Percentiles rank a stretch among this genome's conserved stretches.
Evolutionary conservation across 2,113 vertebrate genomes (phyloP).

Genomic region (Ramphastos sulfuratus): DNA sequence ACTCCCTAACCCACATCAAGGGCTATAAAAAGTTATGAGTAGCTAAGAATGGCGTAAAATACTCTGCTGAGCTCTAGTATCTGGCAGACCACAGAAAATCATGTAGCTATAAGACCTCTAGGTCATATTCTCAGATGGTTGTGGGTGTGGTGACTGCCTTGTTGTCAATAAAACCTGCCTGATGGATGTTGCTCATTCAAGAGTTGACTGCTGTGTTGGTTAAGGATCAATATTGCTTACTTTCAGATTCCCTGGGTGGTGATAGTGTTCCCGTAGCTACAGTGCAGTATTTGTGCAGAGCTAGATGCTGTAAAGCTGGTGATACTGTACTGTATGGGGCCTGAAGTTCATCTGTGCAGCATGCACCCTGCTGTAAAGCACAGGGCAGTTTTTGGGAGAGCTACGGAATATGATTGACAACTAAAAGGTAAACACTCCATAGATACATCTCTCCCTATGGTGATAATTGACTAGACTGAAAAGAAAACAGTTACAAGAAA

Average conservation of each 20-base stretch:
- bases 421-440: not conserved
- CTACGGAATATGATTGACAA: not conserved
- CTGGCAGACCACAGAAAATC: not conserved
- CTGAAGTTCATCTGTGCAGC: not conserved
- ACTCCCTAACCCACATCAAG: no score
- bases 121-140: not conserved
- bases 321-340: not conserved
- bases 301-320: not conserved
- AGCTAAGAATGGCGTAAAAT: not conserved
- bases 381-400: not conserved
- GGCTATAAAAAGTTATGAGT: not conserved
- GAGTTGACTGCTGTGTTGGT: not conserved
- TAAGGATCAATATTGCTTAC: constrained; percentile 4
- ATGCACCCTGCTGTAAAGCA: rapidly evolving
- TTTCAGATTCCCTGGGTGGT: not conserved
- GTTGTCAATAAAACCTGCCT: not conserved
- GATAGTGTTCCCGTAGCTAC: constrained; percentile 14
- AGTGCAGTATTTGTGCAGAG: not conserved
- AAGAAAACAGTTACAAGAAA: not conserved
- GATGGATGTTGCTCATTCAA: not conserved
- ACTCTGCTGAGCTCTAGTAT: not conserved
- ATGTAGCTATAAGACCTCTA: not conserved
- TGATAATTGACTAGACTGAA: not conserved
- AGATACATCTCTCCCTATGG: not conserved
- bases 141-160: not conserved